Evolutionary conservation across 2,113 vertebrate species (phyloP).

Genomic region (Peromyscus maniculatus): DNA sequence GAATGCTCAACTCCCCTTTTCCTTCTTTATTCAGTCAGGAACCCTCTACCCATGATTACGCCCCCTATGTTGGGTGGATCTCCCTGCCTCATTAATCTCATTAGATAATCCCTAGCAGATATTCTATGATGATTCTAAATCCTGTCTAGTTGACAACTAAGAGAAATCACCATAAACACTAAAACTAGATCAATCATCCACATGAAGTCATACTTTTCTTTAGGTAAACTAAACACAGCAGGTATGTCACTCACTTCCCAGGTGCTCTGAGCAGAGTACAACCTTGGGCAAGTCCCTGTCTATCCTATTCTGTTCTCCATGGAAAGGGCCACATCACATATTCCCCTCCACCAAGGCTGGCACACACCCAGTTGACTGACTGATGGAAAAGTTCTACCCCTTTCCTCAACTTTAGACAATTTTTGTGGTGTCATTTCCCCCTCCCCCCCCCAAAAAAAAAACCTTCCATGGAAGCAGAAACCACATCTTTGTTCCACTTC

Average conservation of each 20-base stretch:
- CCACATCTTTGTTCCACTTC: neutral
- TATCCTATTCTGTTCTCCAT: neutral
- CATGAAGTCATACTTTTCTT: neutral
- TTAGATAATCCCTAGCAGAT: neutral
- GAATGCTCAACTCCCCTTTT: no score
- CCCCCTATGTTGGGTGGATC: no score
- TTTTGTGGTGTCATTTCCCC: neutral
- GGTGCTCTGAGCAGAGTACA: neutral
- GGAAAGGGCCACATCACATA: neutral
- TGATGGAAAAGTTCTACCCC: neutral
- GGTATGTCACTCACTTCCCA: neutral
- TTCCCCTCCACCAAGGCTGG: no score
- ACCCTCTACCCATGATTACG: no score
- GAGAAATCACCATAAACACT: neutral
- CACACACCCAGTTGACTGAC: neutral
- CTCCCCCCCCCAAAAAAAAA: neutral
- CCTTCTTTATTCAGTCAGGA: neutral
- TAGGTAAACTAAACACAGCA: neutral
- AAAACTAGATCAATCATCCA: neutral
- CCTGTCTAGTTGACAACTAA: neutral
- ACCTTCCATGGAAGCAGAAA: neutral
- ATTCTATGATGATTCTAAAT: neutral
- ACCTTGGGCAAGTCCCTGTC: neutral
- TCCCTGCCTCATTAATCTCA: neutral
- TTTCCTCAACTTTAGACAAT: neutral